phyloP scores from a whole-genome alignment of 2,113 vertebrate genomes.

The Litocranius walleri region DNA sequence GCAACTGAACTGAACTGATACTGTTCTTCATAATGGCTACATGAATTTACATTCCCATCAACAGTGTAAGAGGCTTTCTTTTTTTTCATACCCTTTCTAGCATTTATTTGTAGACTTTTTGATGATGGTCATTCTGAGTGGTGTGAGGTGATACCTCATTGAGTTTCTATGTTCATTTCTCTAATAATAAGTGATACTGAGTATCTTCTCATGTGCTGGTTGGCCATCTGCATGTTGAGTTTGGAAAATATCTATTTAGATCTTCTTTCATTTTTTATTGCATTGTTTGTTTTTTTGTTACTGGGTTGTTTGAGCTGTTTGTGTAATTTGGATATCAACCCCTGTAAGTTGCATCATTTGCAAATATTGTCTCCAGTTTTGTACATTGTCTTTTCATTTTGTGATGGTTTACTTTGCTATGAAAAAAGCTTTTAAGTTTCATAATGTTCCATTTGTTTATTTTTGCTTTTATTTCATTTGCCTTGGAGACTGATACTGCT shows the following conservation, averaged over 20 bases:
- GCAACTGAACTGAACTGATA: background rate
- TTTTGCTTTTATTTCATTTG: background rate
- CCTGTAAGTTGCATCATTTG: background rate
- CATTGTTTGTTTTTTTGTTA: background rate
- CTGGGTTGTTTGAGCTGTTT: background rate
- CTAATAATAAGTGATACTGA: background rate
- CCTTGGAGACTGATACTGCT: background rate
- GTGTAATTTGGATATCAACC: background rate
- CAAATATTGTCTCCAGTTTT: background rate
- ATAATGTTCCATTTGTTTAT: background rate
- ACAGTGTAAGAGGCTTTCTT: background rate
- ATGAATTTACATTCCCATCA: background rate
- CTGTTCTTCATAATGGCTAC: background rate
- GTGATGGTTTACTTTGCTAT: background rate
- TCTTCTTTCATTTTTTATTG: background rate
- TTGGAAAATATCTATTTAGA: background rate
- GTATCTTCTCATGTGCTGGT: background rate
- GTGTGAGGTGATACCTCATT: background rate
- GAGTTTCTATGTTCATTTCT: background rate
- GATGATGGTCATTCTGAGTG: background rate
- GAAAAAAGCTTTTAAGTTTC: background rate
- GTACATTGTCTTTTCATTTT: background rate
- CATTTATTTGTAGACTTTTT: background rate
- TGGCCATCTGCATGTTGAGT: background rate
- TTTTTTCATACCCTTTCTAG: background rate